These are phyloP conservation scores for Muscicapa adusta DNA, from an alignment of 2,113 vertebrate genomes.

Conservation along the genomic window DNA sequence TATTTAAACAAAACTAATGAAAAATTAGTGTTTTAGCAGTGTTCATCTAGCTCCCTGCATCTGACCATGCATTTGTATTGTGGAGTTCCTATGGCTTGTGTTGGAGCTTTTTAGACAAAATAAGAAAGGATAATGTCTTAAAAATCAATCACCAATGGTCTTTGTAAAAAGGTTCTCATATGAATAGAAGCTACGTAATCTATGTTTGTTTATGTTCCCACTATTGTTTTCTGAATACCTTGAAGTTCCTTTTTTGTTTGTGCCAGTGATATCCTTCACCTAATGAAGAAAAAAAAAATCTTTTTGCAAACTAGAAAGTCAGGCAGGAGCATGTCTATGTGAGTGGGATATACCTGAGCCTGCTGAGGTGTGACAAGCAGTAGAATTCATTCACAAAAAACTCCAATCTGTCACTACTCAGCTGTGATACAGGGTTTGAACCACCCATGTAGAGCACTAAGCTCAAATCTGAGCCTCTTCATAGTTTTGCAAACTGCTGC, in stretches of 20 bases:
- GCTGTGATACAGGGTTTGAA: not conserved
- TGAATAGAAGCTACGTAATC: not conserved
- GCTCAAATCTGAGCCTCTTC: not conserved
- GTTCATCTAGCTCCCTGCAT: not conserved
- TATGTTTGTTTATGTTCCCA: not conserved
- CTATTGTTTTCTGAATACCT: accelerated
- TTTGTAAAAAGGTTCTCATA: not conserved
- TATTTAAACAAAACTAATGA: not conserved
- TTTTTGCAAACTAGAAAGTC: not conserved
- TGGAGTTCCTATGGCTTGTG: not conserved
- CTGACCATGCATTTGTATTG: not conserved
- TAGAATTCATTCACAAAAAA: not conserved
- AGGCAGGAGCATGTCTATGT: not conserved
- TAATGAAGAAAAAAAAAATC: not conserved
- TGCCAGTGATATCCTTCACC: not conserved
- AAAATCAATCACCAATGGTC: not conserved
- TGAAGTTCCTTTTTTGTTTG: not conserved
- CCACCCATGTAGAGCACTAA: not conserved
- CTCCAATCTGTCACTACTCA: not conserved
- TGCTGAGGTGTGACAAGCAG: not conserved
- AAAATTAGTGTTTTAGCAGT: not conserved
- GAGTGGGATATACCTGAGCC: not conserved
- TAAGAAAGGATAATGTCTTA: not conserved
- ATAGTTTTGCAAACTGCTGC: not conserved
- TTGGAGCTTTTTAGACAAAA: not conserved